These are phyloP conservation scores for Sminthopsis crassicaudata DNA, from an alignment of 2,113 vertebrate genomes.

Conservation along the genomic window DNA sequence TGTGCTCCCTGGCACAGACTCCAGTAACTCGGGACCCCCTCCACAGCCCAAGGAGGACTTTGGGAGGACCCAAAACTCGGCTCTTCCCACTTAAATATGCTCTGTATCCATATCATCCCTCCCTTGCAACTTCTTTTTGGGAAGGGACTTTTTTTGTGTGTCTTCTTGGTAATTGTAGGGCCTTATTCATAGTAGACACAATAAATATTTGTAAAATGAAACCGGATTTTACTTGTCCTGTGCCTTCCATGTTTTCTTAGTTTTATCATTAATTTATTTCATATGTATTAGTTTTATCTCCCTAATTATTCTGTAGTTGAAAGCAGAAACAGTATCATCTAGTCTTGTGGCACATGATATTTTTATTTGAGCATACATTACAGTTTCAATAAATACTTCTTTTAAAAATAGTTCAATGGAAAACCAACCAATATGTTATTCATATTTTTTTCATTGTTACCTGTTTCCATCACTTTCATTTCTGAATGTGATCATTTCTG, in stretches of 20 bases:
- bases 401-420: not conserved
- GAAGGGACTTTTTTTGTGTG: not conserved
- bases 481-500: not conserved
- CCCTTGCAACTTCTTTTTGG: not conserved
- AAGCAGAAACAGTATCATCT: not conserved
- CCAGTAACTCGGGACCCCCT: not conserved
- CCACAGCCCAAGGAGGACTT: not conserved
- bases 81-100: not conserved
- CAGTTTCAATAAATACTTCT: not conserved
- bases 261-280: not conserved
- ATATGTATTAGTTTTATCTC: not conserved
- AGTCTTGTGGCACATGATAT: not conserved
- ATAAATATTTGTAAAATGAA: not conserved
- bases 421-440: not conserved
- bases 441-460: not conserved
- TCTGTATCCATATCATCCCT: not conserved
- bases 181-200: not conserved
- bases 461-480: not conserved
- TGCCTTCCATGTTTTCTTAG: not conserved
- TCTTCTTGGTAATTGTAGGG: not conserved
- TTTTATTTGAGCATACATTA: not conserved
- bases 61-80: not conserved
- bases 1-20: not conserved
- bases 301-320: not conserved
- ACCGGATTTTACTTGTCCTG: not conserved